Evolutionary conservation across 2,888 invertebrate genomes (phyloP), one percentile per base, ranked within the genome.

Genomic region (Ophraella communa): DNA sequence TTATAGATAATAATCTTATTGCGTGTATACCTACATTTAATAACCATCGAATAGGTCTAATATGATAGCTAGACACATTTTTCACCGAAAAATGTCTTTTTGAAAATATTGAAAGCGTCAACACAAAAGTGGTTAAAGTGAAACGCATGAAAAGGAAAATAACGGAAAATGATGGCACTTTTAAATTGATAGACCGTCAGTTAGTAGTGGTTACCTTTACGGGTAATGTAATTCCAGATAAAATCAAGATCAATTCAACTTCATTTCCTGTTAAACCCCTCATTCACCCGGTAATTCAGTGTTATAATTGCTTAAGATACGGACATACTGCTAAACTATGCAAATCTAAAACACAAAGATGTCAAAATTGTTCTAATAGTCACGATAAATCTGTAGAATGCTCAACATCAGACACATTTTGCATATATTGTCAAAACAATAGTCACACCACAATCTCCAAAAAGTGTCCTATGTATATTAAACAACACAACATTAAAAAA

Each of bases 31-130:
- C 24, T 18, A 23, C 45, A 23, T 47, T 17, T 47, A 47, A 45
- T 20, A 57, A 45, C 33, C 45, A 57, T 14, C 30, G 57, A 11
- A 47, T 47, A 47, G 47, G 47, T 18, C 10, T 57, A 11, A 45
- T 57, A n/a, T 30, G 45, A 57, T n/a, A 20, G 35, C 35, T 60
- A 51, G 51, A 60, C n/a, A 33, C 45, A 4, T 30, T 24, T 30
- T 57, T 57, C 42, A 18, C n/a, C 18, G 57, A 57, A 47, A 42
- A 57, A 11, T 57, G 3, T 17, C 10, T 45, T 10, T 10, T 45
- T 4, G 18, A 45, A 14, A 45, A 45, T 45, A 45, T 45, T 18
- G 45, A 45, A 45, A 18, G 45, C 10, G 4, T 14, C 18, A 45
- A 45, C 45, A 45, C 45, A 14, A 45, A 18, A 17, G 18, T 45